These are phyloP conservation scores for Drosophila tropicalis DNA, from an alignment of 1,140 invertebrate genomes.

Conservation along the genomic window DNA sequence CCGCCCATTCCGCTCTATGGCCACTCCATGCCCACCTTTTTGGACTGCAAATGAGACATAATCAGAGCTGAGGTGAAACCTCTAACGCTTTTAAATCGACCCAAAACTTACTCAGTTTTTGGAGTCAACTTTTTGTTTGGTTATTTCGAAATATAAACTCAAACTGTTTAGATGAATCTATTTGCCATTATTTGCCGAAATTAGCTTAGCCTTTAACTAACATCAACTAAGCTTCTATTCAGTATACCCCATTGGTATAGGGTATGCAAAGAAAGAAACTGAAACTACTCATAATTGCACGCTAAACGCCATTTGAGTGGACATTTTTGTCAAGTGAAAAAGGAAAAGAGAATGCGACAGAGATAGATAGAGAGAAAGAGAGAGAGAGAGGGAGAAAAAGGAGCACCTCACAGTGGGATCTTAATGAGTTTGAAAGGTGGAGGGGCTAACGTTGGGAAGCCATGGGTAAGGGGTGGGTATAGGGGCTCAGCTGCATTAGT, in stretches of 20 bases:
- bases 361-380: slow-evolving; percentile 27
- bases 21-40: slow-evolving; percentile 14
- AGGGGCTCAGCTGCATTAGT: slow-evolving; percentile 8
- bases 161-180: no score
- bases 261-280: slow-evolving; percentile 22
- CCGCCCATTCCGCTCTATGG: background rate
- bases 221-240: background rate
- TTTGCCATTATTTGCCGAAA: no score
- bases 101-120: background rate
- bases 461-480: background rate
- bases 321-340: slow-evolving; percentile 59
- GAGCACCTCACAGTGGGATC: slow-evolving; percentile 27
- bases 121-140: no score
- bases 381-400: slow-evolving; percentile 44
- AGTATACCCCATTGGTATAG: slow-evolving; percentile 21
- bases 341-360: background rate
- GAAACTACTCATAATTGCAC: slow-evolving; percentile 70
- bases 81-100: background rate
- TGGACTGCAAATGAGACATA: slow-evolving; percentile 49
- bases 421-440: slow-evolving; percentile 7
- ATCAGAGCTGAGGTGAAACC: slow-evolving; percentile 20
- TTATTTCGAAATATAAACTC: no score
- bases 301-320: slow-evolving; percentile 78
- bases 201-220: no score
- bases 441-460: background rate